phyloP scores from a whole-genome alignment of 2,888 invertebrate species.

The Prenolepis imparis region DNA sequence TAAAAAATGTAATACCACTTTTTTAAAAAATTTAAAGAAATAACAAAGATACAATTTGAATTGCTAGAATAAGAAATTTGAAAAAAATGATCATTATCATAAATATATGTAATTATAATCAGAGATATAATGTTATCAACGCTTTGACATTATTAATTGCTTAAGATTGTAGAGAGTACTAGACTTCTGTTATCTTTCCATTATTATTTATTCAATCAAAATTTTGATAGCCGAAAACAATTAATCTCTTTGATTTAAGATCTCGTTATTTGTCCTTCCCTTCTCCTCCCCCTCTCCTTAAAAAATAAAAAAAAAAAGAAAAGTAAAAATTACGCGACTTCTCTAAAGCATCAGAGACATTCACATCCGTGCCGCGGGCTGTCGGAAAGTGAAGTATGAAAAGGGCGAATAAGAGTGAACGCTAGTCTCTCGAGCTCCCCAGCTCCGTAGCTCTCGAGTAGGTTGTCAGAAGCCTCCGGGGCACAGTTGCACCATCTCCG shows the following conservation, averaged over 20 bases:
- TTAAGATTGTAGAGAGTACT: neutral
- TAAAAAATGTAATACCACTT: neutral
- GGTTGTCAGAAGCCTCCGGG: conserved; percentile 83
- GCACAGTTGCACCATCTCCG: conserved; percentile 84
- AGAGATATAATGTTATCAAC: neutral
- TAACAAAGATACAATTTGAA: neutral
- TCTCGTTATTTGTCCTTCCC: neutral
- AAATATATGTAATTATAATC: neutral
- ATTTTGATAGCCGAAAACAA: neutral
- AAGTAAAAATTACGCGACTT: conserved; percentile 21
- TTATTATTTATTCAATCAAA: conserved; percentile 13
- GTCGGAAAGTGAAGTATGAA: conserved; percentile 72
- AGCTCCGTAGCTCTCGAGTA: conserved; percentile 76
- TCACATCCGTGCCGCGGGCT: conserved; percentile 61
- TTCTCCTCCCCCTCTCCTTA: neutral
- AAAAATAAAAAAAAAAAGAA: neutral
- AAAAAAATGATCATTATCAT: neutral
- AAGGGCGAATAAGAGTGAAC: conserved; percentile 70
- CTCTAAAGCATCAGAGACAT: conserved; percentile 49
- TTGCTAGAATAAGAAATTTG: neutral
- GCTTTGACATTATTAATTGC: neutral
- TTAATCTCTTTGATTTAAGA: neutral
- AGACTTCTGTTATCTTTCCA: neutral
- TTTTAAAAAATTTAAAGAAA: neutral
- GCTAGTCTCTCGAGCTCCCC: conserved; percentile 67